Evolutionary conservation across 2,888 invertebrate species (phyloP).

Genomic region (Mamestra brassicae): DNA sequence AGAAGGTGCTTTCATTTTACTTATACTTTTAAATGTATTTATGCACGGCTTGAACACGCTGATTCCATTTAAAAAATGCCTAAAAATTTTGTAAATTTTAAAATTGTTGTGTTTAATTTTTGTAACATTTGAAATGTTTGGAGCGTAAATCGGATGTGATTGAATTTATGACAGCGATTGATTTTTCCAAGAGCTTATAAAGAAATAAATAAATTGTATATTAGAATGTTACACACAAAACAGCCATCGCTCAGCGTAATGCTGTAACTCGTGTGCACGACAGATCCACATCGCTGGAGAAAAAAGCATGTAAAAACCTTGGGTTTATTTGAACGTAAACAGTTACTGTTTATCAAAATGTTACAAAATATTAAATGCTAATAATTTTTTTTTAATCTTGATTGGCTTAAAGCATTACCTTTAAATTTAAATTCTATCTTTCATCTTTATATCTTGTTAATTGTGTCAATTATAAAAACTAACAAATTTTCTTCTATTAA

Average conservation of each 20-base stretch:
- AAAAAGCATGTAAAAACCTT: background rate
- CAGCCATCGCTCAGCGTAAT: no score
- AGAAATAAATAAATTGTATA: no score
- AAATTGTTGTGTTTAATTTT: conserved; percentile 2
- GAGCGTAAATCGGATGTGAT: no score
- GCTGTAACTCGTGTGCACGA: background rate
- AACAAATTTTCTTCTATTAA: conserved; percentile 70
- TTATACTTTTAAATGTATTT: conserved; percentile 31
- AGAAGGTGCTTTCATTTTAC: conserved; percentile 58
- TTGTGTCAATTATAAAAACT: conserved; percentile 77
- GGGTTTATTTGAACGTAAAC: conserved; percentile 1
- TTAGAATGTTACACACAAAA: no score
- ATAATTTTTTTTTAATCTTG: conserved; percentile 9
- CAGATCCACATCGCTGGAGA: no score
- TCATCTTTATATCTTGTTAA: conserved; percentile 69
- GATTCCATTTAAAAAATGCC: conserved; percentile 20
- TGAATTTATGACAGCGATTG: no score
- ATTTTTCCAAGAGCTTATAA: no score
- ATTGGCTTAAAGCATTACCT: conserved; percentile 44
- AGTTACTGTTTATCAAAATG: conserved; percentile 32
- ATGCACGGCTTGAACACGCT: conserved; percentile 57
- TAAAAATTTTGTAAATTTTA: conserved; percentile 17
- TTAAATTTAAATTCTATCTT: conserved; percentile 39
- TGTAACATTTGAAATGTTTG: conserved; percentile 35
- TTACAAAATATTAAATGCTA: conserved; percentile 16